Base-by-base conservation (phyloP, 2,888 invertebrate genomes). In the Meiosimyza platycephala region DNA sequence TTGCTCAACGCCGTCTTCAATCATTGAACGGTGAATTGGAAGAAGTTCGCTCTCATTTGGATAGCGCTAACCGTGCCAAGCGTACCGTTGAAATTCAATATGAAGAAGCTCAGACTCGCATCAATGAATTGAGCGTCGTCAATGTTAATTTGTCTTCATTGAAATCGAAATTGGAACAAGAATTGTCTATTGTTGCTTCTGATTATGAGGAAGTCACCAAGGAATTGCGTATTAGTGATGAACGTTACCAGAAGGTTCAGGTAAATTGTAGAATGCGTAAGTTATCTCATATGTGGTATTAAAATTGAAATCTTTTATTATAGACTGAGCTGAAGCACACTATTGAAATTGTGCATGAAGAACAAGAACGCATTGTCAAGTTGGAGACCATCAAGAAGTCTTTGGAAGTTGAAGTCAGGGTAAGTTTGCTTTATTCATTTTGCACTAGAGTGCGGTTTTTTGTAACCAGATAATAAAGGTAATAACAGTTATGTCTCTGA, bases 161-260 rank as follows among this genome's bases (percentile, higher is more conserved):
- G 88, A 98, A 95, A 91, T 93, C 94, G 86, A 97, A 97, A 90
- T 91, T 98, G 86, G 98, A 98, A 89, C 96, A 96, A 86, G 98
- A 99, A 88, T 90, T 98, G 83, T 89, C 92, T 71, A 93, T 94
- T 81, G 92, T 99, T 82, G 95, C 97, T 80, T 93, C 95, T 81
- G 99, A 99, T 89, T 96, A 99, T 88, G 99, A 99, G 87, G 99
- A 99, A 89, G 95, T 98, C 85, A 95, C 95, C 88, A 96, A 96
- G 89, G 97, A 98, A 88, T 90, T 98, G 85, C 94, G 95, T 88
- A 92, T 96, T 82, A 92, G 93, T 85, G 98, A 98, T 87, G 98
- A 98, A 89, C 94, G 97, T 89, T 97, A 93, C 91, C 97, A 97
- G 90, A 94, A 96, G 87, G 94, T 96, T 79, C 90, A 92, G 89